phyloP scores from a whole-genome alignment of 2,797 vertebrate species.

The Peromyscus nudipes region DNA sequence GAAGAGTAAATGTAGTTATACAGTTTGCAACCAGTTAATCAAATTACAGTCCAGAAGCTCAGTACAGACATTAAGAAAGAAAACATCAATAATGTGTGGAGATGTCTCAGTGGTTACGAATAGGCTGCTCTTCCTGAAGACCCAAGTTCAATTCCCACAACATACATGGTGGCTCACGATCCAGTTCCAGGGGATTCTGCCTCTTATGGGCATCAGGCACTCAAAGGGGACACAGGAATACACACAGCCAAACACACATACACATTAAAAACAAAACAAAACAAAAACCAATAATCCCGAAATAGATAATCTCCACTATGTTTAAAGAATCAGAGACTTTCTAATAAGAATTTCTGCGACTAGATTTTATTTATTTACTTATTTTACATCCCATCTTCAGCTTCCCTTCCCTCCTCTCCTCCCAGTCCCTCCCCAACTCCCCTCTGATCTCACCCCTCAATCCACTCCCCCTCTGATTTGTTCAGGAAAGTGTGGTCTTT shows the following conservation, averaged over 20 bases:
- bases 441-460: too few species aligned
- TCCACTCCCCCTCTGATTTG: too few species aligned
- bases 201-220: background rate
- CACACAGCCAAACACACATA: background rate
- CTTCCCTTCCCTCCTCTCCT: too few species aligned
- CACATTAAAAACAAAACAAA: background rate
- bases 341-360: background rate
- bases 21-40: background rate
- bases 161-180: background rate
- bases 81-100: background rate
- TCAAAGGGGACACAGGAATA: background rate
- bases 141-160: background rate
- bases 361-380: background rate
- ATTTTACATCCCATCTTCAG: too few species aligned
- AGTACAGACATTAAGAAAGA: background rate
- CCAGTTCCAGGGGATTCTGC: background rate
- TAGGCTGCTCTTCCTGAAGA: background rate
- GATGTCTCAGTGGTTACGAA: background rate
- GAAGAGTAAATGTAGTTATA: background rate
- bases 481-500: too few species aligned
- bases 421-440: too few species aligned
- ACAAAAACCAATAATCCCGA: background rate
- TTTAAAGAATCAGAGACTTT: background rate
- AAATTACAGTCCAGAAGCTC: background rate
- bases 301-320: too few species aligned